Base-by-base conservation (phyloP, 2,797 vertebrate species). In the Numenius phaeopus region DNA sequence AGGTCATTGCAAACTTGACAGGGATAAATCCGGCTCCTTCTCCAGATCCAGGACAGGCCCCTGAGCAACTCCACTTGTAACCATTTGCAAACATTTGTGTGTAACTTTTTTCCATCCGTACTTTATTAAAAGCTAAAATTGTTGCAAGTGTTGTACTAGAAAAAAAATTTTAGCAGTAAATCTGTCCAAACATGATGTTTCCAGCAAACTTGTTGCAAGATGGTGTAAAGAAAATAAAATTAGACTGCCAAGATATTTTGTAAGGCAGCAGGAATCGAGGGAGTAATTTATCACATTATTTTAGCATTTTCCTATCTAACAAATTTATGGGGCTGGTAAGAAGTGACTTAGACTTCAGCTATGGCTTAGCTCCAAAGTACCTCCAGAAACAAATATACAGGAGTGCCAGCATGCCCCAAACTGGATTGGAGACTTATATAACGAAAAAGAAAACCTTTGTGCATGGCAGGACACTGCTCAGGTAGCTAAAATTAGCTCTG, bases 241-340 rank as follows among this genome's bases (percentile, higher is more conserved):
- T 29, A 52, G 8, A 4, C 27, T 88, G 87, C 83, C 89, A 94
- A 92, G 50, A 42, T 85, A n/a, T 78, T 96, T 89, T 85, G n/a
- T 89, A 88, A 94, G 72, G 54, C 65, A 62, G 23, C 27, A 83
- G 72, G 76, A 93, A 88, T 26, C 57, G 72, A 54, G 34, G 34
- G 70, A 88, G 69, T 81, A 67, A 62, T 62, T 90, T 92, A 81
- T 76, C n/a, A 37, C 2, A 0, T 94, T 79, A 47, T 82, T 94
- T 89, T 96, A 80, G 39, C 42, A 4, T 79, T 95, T 93, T 89
- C n/a, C 23, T 94, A 49, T 90, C 73, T 85, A 78, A 70, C 10
- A 66, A 85, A 73, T 85, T 37, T 59, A 59, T 85, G 52, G n/a
- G n/a, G 12, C 23, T 83, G 16, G 30, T 90, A 86, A 93, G 46